phyloP scores from a whole-genome alignment of 1,140 invertebrate species.

The Charaxes varanes region DNA sequence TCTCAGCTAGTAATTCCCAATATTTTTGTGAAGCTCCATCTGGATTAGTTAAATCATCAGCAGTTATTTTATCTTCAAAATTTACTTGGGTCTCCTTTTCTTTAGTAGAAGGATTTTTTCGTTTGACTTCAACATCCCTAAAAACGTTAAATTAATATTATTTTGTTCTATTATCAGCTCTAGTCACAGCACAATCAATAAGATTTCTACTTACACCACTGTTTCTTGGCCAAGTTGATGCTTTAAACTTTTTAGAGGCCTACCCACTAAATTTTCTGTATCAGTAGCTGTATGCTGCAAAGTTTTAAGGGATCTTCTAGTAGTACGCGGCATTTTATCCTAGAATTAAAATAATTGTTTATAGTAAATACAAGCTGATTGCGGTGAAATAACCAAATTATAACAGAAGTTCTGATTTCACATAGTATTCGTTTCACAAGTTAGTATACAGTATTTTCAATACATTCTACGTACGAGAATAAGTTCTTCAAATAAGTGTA shows the following conservation, averaged over 20 bases:
- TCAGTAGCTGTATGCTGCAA: constrained; percentile 77
- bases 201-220: constrained; percentile 37
- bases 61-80: constrained; percentile 69
- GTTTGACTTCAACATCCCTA: constrained; percentile 55
- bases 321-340: constrained; percentile 43
- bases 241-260: constrained; percentile 56
- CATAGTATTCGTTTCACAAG: too few species aligned
- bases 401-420: too few species aligned
- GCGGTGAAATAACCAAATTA: too few species aligned
- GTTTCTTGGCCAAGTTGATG: constrained; percentile 55
- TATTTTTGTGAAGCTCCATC: constrained; percentile 78
- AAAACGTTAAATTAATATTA: constrained; percentile 24
- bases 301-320: constrained; percentile 76
- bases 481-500: too few species aligned
- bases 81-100: constrained; percentile 75
- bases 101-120: constrained; percentile 47
- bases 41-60: constrained; percentile 78
- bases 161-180: too few species aligned
- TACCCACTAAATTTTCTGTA: constrained; percentile 80
- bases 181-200: background rate
- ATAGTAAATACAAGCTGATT: too few species aligned
- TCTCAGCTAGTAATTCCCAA: constrained; percentile 80
- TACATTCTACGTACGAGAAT: too few species aligned
- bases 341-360: constrained; percentile 5
- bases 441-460: too few species aligned